Conservation (phyloP, 2,113 vertebrate species). For the Mohoua ochrocephala region DNA sequence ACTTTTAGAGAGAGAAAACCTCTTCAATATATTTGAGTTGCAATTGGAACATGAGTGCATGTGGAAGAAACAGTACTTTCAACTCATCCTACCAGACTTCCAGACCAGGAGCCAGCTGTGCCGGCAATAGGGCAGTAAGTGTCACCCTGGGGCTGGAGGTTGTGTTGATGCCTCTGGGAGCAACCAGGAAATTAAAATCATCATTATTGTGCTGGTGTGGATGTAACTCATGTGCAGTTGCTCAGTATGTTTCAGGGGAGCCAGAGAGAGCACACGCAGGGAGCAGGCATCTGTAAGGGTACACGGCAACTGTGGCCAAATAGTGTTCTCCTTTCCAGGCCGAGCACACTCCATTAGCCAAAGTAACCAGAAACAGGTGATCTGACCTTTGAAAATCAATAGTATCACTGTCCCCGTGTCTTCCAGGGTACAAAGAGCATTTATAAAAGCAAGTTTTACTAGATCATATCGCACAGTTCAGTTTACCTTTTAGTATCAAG, state of each 20-base stretch:
- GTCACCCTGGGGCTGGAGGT: neutral
- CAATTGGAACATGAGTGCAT: neutral
- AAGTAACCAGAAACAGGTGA: neutral
- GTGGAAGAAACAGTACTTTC: neutral
- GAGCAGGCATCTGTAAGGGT: neutral
- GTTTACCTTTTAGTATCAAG: neutral
- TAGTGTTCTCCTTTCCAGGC: neutral
- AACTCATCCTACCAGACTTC: neutral
- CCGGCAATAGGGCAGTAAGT: neutral
- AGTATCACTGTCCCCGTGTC: neutral
- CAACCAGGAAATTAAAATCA: neutral
- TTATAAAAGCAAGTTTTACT: neutral
- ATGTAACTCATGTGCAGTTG: neutral
- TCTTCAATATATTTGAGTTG: neutral
- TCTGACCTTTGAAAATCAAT: neutral
- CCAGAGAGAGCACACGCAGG: accelerated
- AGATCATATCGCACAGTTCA: neutral
- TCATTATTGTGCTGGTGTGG: neutral
- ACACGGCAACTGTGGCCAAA: neutral
- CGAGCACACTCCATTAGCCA: neutral
- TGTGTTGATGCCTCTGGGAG: neutral
- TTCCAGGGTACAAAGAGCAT: neutral
- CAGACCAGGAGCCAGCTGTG: neutral
- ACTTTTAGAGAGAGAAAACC: neutral
- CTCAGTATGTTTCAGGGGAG: neutral